phyloP scores from a whole-genome alignment of 2,797 vertebrate genomes.

The Phataginus tetradactyla region DNA sequence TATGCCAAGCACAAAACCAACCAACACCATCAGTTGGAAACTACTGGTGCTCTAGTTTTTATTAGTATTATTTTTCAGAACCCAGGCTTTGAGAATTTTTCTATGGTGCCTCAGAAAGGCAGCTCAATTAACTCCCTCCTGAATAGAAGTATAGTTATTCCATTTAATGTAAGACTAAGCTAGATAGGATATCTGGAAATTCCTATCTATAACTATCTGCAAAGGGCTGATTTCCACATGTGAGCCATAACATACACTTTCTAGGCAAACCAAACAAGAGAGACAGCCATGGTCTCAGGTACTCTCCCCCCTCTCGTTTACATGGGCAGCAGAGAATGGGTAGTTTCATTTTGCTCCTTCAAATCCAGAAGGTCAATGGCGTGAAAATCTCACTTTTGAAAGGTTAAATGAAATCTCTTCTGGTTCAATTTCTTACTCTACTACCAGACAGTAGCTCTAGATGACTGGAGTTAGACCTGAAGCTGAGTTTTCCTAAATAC shows the following conservation, averaged over 20 bases:
- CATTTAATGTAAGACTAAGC: constrained; percentile 54
- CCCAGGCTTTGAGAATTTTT: constrained; percentile 43
- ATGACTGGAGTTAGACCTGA: constrained; percentile 26
- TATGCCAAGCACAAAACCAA: constrained; percentile 32
- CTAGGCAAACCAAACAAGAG: constrained; percentile 32
- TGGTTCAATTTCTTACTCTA: constrained; percentile 73
- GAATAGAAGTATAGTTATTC: constrained; percentile 42
- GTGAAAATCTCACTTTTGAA: constrained; percentile 74
- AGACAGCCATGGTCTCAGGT: neutral
- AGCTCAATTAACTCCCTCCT: neutral
- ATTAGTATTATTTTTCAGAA: neutral
- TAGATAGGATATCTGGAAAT: constrained; percentile 6
- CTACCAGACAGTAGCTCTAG: constrained; percentile 54
- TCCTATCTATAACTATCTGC: neutral
- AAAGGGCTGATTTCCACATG: constrained; percentile 12
- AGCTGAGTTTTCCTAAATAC: constrained; percentile 71
- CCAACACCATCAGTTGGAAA: neutral
- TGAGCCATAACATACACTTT: neutral
- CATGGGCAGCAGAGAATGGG: constrained; percentile 26
- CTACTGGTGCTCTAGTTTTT: neutral
- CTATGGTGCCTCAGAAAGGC: neutral
- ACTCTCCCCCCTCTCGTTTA: constrained; percentile 17
- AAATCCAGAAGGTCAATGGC: constrained; percentile 67
- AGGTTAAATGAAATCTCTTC: constrained; percentile 78
- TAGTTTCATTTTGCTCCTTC: constrained; percentile 56